These are phyloP conservation scores for Polypterus bichir DNA, from an alignment of 2,113 vertebrate genomes.

Conservation along the genomic window DNA sequence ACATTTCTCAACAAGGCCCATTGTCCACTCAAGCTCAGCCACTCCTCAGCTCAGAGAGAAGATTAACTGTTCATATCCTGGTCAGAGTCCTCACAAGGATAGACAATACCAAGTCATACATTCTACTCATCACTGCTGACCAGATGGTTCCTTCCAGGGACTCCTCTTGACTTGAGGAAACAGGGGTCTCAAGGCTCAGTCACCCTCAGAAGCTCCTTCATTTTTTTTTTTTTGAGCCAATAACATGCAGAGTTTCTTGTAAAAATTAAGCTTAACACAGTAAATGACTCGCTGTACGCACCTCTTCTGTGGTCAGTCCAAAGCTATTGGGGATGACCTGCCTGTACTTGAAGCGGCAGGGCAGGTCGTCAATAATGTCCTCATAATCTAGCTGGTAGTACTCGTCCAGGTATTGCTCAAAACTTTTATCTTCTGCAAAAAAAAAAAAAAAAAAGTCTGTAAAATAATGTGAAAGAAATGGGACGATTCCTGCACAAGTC, in stretches of 20 bases:
- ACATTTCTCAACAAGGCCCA: too few species aligned
- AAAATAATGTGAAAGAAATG: neutral
- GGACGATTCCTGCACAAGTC: too few species aligned
- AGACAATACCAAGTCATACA: constrained; percentile 56
- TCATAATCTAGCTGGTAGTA: constrained; percentile 77
- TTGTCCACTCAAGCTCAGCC: neutral
- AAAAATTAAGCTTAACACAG: too few species aligned
- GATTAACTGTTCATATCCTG: constrained; percentile 54
- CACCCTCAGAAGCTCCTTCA: too few species aligned
- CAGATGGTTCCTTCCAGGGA: neutral
- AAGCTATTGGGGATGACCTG: constrained; percentile 72
- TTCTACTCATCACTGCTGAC: constrained; percentile 49
- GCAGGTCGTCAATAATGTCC: constrained; percentile 73
- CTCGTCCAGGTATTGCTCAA: constrained; percentile 75
- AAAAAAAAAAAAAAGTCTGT: neutral
- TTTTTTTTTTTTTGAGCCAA: too few species aligned
- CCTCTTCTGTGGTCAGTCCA: constrained; percentile 69
- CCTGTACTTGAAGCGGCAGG: constrained; percentile 77
- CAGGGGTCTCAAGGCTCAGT: too few species aligned
- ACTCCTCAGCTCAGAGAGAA: constrained; percentile 60
- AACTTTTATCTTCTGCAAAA: constrained; percentile 60
- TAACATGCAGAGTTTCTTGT: too few species aligned
- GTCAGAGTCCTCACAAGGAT: constrained; percentile 43
- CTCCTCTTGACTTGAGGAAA: too few species aligned
- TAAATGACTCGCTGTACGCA: constrained; percentile 12